Conservation (phyloP, 2,888 invertebrate genomes). For the Nymphalis urticae region DNA sequence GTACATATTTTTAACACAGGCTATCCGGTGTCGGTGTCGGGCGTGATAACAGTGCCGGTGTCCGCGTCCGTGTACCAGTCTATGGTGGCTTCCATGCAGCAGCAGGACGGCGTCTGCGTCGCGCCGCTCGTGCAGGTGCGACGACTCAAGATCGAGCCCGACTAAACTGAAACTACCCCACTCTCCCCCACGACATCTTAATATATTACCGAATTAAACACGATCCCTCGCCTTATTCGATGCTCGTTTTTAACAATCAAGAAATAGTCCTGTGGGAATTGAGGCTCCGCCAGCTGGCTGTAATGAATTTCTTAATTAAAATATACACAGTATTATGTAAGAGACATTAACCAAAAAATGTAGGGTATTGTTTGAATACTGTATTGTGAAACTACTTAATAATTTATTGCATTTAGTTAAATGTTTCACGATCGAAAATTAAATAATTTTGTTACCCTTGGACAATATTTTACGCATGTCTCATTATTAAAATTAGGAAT, state of each 20-base stretch:
- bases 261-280: too few species aligned
- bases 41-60: conserved; percentile 97
- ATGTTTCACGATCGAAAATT: too few species aligned
- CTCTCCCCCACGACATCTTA: conserved; percentile 6
- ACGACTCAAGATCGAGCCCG: conserved; percentile 37
- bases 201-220: not conserved
- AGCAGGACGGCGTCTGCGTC: conserved; percentile 91
- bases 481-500: too few species aligned
- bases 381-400: not conserved
- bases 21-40: conserved; percentile 92
- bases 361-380: not conserved
- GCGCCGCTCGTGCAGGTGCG: conserved; percentile 90
- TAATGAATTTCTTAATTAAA: too few species aligned
- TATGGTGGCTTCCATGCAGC: conserved; percentile 94
- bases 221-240: too few species aligned
- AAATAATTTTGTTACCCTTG: too few species aligned
- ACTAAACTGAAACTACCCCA: not conserved
- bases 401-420: conserved; percentile 1
- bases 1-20: conserved; percentile 63
- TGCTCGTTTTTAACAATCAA: too few species aligned
- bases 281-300: too few species aligned
- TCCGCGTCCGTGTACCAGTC: conserved; percentile 98
- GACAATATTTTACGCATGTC: too few species aligned
- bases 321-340: too few species aligned
- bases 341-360: not conserved